Percentiles rank a stretch among this genome's conserved stretches.
Evolutionary conservation across 2,113 vertebrate species (phyloP).

Genomic region (Falcunculus frontatus): DNA sequence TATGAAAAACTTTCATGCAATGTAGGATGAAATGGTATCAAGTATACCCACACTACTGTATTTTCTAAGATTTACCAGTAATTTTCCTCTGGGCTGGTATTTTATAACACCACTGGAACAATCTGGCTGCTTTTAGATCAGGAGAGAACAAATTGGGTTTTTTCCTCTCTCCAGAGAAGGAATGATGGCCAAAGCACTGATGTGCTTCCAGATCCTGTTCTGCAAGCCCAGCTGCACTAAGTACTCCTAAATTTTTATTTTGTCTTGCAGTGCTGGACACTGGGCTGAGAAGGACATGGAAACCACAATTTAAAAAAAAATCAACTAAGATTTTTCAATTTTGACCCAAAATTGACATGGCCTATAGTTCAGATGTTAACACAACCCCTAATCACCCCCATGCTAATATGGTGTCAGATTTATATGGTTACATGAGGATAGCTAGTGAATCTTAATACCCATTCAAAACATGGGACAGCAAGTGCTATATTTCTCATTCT

Average conservation of each 20-base stretch:
- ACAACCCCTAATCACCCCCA: neutral
- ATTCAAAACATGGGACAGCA: neutral
- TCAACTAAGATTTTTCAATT: neutral
- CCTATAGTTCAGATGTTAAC: neutral
- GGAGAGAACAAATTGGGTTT: neutral
- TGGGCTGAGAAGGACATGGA: neutral
- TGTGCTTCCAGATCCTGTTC: neutral
- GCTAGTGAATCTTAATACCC: neutral
- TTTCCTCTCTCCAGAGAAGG: neutral
- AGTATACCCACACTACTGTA: neutral
- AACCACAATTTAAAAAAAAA: neutral
- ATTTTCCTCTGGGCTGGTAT: neutral
- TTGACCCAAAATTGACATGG: neutral
- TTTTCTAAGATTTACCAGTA: neutral
- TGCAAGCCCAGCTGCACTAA: neutral
- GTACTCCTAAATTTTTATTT: neutral
- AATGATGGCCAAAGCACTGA: neutral
- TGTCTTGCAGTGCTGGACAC: neutral
- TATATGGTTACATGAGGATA: neutral
- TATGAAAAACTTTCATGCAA: neutral
- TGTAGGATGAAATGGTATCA: accelerated
- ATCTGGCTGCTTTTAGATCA: neutral
- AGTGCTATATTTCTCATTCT: neutral
- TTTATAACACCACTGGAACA: neutral
- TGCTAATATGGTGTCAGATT: neutral